Conservation (phyloP, 2,113 vertebrate genomes). For the Istiophorus platypterus region DNA sequence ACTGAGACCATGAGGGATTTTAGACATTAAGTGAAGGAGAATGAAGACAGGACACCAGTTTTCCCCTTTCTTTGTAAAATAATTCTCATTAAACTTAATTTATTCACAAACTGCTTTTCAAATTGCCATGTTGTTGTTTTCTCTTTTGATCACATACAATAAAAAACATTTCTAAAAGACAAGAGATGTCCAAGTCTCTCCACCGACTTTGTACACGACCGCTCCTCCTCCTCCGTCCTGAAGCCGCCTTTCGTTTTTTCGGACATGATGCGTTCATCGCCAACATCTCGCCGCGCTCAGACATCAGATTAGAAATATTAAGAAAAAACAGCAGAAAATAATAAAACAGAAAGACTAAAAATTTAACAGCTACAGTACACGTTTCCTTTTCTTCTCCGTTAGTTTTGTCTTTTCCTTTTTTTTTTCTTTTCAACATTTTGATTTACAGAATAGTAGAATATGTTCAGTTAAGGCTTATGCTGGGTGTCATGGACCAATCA, state of each 20-base stretch:
- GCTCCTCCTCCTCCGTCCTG: conserved; percentile 42
- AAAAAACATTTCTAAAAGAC: conserved; percentile 85
- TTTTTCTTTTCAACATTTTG: conserved; percentile 51
- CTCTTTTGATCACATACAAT: conserved; percentile 83
- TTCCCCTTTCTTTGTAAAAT: conserved; percentile 83
- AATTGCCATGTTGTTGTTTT: conserved; percentile 69
- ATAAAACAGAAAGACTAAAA: conserved; percentile 75
- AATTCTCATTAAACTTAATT: conserved; percentile 88
- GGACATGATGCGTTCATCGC: conserved; percentile 67
- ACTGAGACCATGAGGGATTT: not conserved
- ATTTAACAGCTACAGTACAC: conserved; percentile 78
- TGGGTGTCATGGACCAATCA: conserved; percentile 64
- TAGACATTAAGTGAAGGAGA: too few relatives aligned
- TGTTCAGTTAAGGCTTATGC: conserved; percentile 85
- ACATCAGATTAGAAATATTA: conserved; percentile 80
- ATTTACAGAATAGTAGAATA: conserved; percentile 79
- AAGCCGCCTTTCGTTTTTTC: conserved; percentile 45
- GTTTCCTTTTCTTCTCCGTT: conserved; percentile 67
- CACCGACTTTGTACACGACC: conserved; percentile 75
- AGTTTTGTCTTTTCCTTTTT: conserved; percentile 33
- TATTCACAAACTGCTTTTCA: conserved; percentile 87
- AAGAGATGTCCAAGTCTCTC: conserved; percentile 75
- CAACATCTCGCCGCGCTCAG: conserved; percentile 58
- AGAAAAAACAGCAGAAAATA: conserved; percentile 76
- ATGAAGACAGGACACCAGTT: conserved; percentile 55